Conservation (phyloP, 2,797 vertebrate genomes). For the Agapornis canus region DNA sequence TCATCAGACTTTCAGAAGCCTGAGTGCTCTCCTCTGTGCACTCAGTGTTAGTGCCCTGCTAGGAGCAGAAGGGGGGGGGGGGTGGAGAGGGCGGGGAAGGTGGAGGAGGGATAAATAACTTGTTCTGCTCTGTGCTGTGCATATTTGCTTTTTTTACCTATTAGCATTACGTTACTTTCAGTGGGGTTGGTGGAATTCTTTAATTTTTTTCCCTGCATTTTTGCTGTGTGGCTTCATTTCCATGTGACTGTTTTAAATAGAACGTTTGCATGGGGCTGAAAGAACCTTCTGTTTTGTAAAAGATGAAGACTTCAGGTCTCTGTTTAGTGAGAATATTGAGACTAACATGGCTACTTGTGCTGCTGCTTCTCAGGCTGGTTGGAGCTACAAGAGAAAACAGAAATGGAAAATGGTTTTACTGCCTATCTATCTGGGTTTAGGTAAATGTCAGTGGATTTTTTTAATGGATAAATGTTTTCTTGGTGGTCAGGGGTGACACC, state of each 20-base stretch:
- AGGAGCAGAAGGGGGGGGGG: not conserved
- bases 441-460: constrained; percentile 56
- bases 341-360: constrained; percentile 26
- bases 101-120: not conserved
- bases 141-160: not conserved
- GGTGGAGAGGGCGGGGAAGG: not conserved
- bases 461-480: not conserved
- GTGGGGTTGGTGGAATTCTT: not conserved
- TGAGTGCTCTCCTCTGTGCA: not conserved
- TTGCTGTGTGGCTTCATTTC: constrained; percentile 48
- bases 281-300: constrained; percentile 73
- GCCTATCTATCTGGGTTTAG: constrained; percentile 59
- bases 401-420: constrained; percentile 39
- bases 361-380: constrained; percentile 25
- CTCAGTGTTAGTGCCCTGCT: not conserved
- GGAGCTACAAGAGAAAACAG: not conserved
- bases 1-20: not conserved
- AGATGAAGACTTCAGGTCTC: constrained; percentile 43
- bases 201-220: not conserved
- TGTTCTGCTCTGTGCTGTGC: not conserved
- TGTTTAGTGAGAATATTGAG: constrained; percentile 41
- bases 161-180: constrained; percentile 22
- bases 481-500: not conserved
- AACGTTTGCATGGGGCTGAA: constrained; percentile 73
- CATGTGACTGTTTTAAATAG: constrained; percentile 56